Conservation (phyloP, 2,797 vertebrate species). For the Tenualosa ilisha region DNA sequence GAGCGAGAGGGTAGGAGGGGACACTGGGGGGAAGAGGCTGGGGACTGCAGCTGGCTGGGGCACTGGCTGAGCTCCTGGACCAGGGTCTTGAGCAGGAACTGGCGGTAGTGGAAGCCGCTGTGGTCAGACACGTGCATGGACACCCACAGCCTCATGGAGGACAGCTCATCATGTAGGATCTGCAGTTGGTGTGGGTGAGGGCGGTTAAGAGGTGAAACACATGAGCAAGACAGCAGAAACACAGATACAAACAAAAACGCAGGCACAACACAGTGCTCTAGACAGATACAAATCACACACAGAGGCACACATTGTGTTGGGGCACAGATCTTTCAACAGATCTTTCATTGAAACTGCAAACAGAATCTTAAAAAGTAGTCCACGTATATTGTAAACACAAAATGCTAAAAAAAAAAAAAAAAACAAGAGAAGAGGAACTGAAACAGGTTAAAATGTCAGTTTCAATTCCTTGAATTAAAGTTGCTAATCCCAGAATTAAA, state of each 20-base stretch:
- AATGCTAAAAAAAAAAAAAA: neutral
- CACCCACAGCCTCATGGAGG: slow-evolving; percentile 90
- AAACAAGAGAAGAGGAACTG: neutral
- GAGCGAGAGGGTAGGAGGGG: slow-evolving; percentile 44
- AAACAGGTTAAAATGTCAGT: neutral
- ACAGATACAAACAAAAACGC: too few relatives aligned
- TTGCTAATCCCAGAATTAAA: neutral
- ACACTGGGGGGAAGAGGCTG: neutral
- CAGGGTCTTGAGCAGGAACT: slow-evolving; percentile 91
- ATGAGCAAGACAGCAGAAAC: neutral
- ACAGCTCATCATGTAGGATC: slow-evolving; percentile 91
- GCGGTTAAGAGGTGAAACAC: neutral
- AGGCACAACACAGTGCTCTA: neutral
- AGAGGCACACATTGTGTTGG: neutral
- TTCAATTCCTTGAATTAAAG: neutral
- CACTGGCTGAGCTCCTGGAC: slow-evolving; percentile 63
- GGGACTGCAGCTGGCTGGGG: slow-evolving; percentile 43
- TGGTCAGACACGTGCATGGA: slow-evolving; percentile 96
- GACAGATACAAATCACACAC: neutral
- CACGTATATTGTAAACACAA: neutral
- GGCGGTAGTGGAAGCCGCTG: slow-evolving; percentile 97
- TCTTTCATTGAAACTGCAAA: neutral
- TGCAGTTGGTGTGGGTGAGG: slow-evolving; percentile 54
- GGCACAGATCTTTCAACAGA: neutral
- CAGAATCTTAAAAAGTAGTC: neutral